Conservation (phyloP, 2,113 vertebrate genomes). For the Ciconia maguari region DNA sequence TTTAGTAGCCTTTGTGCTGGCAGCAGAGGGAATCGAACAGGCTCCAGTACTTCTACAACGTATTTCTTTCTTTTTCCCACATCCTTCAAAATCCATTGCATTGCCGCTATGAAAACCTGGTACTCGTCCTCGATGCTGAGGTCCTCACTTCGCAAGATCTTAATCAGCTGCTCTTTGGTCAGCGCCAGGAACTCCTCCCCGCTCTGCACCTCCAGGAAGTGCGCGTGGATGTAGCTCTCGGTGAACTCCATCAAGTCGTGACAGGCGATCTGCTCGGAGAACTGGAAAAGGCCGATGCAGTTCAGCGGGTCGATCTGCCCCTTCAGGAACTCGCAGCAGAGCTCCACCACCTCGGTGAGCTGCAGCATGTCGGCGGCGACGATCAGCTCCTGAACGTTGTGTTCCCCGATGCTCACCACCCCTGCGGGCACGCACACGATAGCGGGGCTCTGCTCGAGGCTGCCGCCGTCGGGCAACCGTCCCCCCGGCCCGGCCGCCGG, state of each 20-base stretch:
- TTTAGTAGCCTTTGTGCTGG: slow-evolving; percentile 91
- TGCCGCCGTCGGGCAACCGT: neutral
- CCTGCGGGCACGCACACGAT: slow-evolving; percentile 69
- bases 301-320: slow-evolving; percentile 90
- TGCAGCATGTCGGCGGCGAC: slow-evolving; percentile 97
- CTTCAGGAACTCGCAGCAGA: slow-evolving; percentile 94
- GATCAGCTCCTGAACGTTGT: slow-evolving; percentile 94
- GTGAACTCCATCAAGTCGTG: slow-evolving; percentile 89
- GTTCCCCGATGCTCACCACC: slow-evolving; percentile 82
- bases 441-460: neutral
- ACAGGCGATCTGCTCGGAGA: slow-evolving; percentile 93
- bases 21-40: slow-evolving; percentile 90
- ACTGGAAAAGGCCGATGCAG: slow-evolving; percentile 94
- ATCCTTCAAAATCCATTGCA: slow-evolving; percentile 94
- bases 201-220: slow-evolving; percentile 88
- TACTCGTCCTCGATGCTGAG: slow-evolving; percentile 96
- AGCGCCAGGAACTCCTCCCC: slow-evolving; percentile 89
- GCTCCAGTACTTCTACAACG: slow-evolving; percentile 91
- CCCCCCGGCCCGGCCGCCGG: neutral
- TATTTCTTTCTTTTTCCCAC: slow-evolving; percentile 87
- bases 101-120: slow-evolving; percentile 91
- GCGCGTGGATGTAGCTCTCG: slow-evolving; percentile 92
- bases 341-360: slow-evolving; percentile 89
- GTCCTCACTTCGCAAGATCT: slow-evolving; percentile 90
- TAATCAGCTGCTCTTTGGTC: slow-evolving; percentile 89